phyloP scores from a whole-genome alignment of 2,888 invertebrate species.

The Morpho helenor region DNA sequence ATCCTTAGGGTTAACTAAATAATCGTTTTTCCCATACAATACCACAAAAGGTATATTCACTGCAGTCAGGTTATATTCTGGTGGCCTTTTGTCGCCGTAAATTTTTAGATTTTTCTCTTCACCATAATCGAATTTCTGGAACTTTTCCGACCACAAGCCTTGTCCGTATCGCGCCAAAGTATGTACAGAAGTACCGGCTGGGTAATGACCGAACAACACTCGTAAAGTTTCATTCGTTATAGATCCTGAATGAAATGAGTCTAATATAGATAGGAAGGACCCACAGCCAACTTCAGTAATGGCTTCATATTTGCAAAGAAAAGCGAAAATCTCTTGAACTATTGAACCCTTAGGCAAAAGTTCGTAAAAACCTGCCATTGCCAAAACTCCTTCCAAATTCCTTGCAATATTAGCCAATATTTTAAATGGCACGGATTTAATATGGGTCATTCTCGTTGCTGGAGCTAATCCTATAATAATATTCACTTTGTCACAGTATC shows the following conservation, averaged over 20 bases:
- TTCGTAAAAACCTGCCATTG: conserved; percentile 40
- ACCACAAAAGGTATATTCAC: conserved; percentile 45
- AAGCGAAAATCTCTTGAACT: conserved; percentile 43
- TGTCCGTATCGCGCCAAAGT: conserved; percentile 57
- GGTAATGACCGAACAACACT: conserved; percentile 48
- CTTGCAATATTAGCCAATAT: conserved; percentile 27
- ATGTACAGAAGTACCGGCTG: conserved; percentile 49
- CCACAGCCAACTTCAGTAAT: conserved; percentile 40
- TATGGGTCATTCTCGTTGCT: conserved; percentile 66
- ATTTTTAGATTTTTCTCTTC: conserved; percentile 38
- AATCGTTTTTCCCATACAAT: conserved; percentile 61
- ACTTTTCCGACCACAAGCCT: conserved; percentile 36
- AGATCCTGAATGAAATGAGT: conserved; percentile 48
- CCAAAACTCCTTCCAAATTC: conserved; percentile 33
- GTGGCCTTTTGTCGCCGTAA: conserved; percentile 46
- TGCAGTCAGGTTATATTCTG: conserved; percentile 48
- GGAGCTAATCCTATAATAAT: conserved; percentile 82
- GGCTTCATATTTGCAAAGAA: conserved; percentile 45
- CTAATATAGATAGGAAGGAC: conserved; percentile 33
- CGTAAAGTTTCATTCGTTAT: conserved; percentile 42
- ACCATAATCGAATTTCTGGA: conserved; percentile 58
- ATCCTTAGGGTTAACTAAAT: conserved; percentile 81
- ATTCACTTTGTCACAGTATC: conserved; percentile 81
- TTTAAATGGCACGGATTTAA: conserved; percentile 46
- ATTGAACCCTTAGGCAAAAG: conserved; percentile 45